These are phyloP conservation scores for Maniola jurtina DNA, from an alignment of 1,140 invertebrate species.

Conservation along the genomic window DNA sequence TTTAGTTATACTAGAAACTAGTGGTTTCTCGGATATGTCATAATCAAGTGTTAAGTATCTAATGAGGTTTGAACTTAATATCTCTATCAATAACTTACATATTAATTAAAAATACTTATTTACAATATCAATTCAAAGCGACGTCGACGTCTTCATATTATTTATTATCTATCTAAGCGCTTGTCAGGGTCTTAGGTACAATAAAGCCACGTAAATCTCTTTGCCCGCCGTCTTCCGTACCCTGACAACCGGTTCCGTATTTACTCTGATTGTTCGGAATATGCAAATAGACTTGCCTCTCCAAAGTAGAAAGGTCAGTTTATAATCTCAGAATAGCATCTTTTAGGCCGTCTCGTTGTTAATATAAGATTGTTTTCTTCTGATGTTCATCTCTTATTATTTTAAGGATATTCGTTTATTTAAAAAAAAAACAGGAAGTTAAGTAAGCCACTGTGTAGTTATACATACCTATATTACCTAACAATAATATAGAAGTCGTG, in stretches of 20 bases:
- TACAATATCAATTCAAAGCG: conserved; percentile 32
- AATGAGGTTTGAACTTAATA: too few relatives aligned
- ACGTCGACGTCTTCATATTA: conserved; percentile 51
- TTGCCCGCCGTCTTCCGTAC: conserved; percentile 26
- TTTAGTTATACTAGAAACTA: too few relatives aligned
- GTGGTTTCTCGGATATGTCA: too few relatives aligned
- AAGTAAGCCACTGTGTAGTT: too few relatives aligned
- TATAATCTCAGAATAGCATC: conserved; percentile 26
- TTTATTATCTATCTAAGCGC: too few relatives aligned
- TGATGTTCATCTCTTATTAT: not conserved
- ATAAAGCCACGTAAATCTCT: conserved; percentile 44
- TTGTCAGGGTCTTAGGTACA: conserved; percentile 44
- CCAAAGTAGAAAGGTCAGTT: conserved; percentile 30
- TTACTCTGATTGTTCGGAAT: conserved; percentile 42
- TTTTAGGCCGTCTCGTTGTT: conserved; percentile 1
- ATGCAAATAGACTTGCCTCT: conserved; percentile 42
- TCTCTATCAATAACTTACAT: too few relatives aligned
- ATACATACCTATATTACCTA: too few relatives aligned
- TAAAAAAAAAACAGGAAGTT: too few relatives aligned
- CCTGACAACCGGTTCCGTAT: conserved; percentile 37
- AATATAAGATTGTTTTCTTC: not conserved
- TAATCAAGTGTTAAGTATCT: too few relatives aligned
- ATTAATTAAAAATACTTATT: too few relatives aligned
- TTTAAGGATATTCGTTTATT: not conserved
- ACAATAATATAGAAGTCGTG: too few relatives aligned